A percentile compares a stretch with the other conserved stretches of the same genome.
Conservation (phyloP, 2,888 invertebrate genomes). For the Coremacera marginata region DNA sequence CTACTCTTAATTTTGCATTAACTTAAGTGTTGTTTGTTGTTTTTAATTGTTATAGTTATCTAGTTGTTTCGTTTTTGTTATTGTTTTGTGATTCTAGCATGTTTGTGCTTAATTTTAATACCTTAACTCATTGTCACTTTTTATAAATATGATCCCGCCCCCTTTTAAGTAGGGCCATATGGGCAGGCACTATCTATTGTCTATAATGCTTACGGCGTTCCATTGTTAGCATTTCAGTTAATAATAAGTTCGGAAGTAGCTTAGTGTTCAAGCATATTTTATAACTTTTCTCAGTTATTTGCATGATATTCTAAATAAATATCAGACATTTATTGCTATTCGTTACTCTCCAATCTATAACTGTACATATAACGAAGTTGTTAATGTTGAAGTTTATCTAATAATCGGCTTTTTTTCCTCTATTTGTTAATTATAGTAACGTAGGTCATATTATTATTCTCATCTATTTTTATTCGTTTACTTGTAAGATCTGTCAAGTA, state of each 20-base stretch:
- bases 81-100: slow-evolving; percentile 7
- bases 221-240: neutral
- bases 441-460: too few relatives aligned
- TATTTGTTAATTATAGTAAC: neutral
- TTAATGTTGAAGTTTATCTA: neutral
- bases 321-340: too few relatives aligned
- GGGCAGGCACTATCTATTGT: neutral
- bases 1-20: neutral
- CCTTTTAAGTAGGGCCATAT: neutral
- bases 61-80: neutral
- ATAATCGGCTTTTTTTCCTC: neutral
- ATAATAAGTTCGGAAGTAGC: neutral
- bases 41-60: neutral
- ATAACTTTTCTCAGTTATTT: too few relatives aligned
- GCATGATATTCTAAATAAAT: too few relatives aligned
- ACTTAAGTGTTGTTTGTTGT: neutral
- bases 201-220: neutral
- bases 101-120: slow-evolving; percentile 18
- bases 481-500: too few relatives aligned
- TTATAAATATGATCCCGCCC: neutral
- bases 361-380: too few relatives aligned
- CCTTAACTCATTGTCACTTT: slow-evolving; percentile 24
- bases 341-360: too few relatives aligned
- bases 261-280: neutral
- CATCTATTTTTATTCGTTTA: neutral